Conservation (phyloP, 1,140 invertebrate genomes). For the Mylabris phalerata region DNA sequence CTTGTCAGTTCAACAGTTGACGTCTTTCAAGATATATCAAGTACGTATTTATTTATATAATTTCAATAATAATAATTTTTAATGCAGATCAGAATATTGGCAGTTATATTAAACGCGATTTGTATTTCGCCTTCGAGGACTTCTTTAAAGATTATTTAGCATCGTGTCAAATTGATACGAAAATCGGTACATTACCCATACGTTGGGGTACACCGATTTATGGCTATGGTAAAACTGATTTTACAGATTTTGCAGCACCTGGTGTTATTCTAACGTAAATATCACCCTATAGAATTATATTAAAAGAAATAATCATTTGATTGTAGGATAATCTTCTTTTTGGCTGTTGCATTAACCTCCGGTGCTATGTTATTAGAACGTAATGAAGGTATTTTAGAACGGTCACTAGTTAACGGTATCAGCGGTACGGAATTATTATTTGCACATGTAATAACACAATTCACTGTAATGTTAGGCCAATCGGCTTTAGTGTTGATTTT, state of each 20-base stretch:
- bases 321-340: conserved; percentile 89
- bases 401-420: conserved; percentile 75
- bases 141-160: conserved; percentile 63
- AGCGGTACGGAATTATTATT: conserved; percentile 67
- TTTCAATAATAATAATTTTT: conserved; percentile 6
- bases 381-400: conserved; percentile 84
- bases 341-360: conserved; percentile 86
- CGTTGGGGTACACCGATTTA: conserved; percentile 64
- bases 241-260: conserved; percentile 92
- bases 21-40: conserved; percentile 87
- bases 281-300: not conserved
- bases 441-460: conserved; percentile 80
- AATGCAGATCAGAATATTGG: conserved; percentile 79
- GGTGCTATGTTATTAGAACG: conserved; percentile 86
- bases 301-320: conserved; percentile 4
- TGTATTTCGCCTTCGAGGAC: conserved; percentile 71
- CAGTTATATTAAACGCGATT: conserved; percentile 69
- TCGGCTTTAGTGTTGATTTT: conserved; percentile 73
- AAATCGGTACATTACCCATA: conserved; percentile 74
- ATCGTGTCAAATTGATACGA: conserved; percentile 67
- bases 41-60: conserved; percentile 38
- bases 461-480: conserved; percentile 81
- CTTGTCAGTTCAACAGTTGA: conserved; percentile 72
- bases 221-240: conserved; percentile 77
- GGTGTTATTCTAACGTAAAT: conserved; percentile 85